A percentile compares a stretch with the other conserved stretches of the same genome.
phyloP scores from a whole-genome alignment of 1,140 invertebrate genomes.

The Pseudomyrmex sp. region DNA sequence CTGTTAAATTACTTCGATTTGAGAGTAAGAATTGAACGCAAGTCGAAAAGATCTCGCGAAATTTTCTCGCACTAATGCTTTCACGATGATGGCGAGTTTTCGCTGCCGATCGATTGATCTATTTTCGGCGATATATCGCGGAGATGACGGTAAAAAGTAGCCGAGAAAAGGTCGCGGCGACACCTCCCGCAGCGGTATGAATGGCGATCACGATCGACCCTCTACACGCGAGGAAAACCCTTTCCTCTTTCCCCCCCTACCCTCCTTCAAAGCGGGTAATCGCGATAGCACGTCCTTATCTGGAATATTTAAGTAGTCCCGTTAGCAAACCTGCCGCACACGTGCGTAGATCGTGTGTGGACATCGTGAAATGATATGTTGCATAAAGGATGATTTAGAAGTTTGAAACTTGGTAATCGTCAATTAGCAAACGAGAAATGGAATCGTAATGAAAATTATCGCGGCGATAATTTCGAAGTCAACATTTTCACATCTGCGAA shows the following conservation, averaged over 20 bases:
- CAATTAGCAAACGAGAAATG: neutral
- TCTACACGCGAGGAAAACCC: slow-evolving; percentile 23
- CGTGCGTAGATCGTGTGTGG: neutral
- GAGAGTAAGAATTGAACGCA: neutral
- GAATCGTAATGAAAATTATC: neutral
- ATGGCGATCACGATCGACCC: slow-evolving; percentile 50
- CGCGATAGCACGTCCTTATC: slow-evolving; percentile 45
- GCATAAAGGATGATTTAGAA: neutral
- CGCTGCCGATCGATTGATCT: slow-evolving; percentile 10
- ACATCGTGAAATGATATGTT: neutral
- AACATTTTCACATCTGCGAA: neutral
- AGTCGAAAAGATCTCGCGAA: neutral
- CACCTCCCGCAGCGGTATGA: slow-evolving; percentile 44
- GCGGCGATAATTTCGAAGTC: too few relatives aligned
- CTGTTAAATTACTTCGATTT: too few relatives aligned
- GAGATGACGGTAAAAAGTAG: slow-evolving; percentile 30
- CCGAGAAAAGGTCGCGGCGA: slow-evolving; percentile 38
- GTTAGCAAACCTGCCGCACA: slow-evolving; percentile 1
- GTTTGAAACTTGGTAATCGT: slow-evolving; percentile 4
- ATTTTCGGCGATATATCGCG: slow-evolving; percentile 20
- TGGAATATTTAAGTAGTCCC: slow-evolving; percentile 38
- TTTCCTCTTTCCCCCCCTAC: neutral
- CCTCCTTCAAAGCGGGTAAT: slow-evolving; percentile 27
- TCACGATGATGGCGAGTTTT: neutral
- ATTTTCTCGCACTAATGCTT: neutral